Evolutionary conservation across 2,888 invertebrate genomes (phyloP), one percentile per base, ranked within the genome.

Genomic region (Lingula anatina): DNA sequence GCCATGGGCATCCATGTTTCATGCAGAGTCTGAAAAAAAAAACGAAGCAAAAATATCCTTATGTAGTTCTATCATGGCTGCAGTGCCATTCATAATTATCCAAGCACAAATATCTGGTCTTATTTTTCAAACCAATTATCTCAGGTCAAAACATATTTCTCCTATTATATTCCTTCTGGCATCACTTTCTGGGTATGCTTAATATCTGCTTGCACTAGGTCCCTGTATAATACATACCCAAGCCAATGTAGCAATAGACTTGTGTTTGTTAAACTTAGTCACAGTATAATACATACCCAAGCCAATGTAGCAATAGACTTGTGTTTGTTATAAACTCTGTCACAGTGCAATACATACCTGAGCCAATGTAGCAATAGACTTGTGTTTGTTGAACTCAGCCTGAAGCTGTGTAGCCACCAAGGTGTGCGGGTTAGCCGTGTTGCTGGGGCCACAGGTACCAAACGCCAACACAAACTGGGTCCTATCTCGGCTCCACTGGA

Each of bases 1-100:
- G 89, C 85, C 59, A 95, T 80, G 1, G 95, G 93, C 55, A 86
- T 85, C 76, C 93, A 89, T 2, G 95, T 94, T 76, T 94, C 93
- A 63, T 90, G 87, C 38, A 96, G 80, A 46, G 92, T 84, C 68
- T 91, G 86, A 2, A 57, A 50, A 50, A 4, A 44, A 38, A 46
- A 53, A 28, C 35, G 18, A 28, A 42, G 41, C 20, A 37, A 42
- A 15, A 23, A 24, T 25, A 5, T 23, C 24, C 39, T 23, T 7
- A 27, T 35, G 12, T 38, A 26, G 15, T 27, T 26, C 15, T n/a
- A n/a, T n/a, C n/a, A n/a, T n/a, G n/a, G n/a, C n/a, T n/a, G n/a
- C n/a, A n/a, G n/a, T n/a, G n/a, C n/a, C n/a, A n/a, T n/a, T n/a
- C n/a, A n/a, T n/a, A n/a, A n/a, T n/a, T n/a, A n/a, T n/a, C n/a